A percentile compares a stretch with the other conserved stretches of the same genome.
phyloP scores from a whole-genome alignment of 2,888 invertebrate genomes.

The Druceiella hillmani region DNA sequence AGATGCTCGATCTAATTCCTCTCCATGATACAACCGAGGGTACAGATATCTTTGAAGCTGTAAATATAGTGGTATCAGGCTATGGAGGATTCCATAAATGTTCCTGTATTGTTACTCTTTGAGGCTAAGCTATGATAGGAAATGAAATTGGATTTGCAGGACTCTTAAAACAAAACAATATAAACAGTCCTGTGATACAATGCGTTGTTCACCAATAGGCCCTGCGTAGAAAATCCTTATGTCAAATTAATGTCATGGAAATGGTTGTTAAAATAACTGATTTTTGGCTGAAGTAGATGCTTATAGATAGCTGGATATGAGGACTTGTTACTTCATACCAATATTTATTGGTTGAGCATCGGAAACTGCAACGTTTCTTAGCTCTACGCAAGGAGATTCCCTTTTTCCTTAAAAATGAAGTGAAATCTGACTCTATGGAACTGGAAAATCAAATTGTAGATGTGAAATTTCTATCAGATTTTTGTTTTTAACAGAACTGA shows the following conservation, averaged over 20 bases:
- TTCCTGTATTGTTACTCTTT: slow-evolving; percentile 12
- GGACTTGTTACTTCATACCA: too few relatives aligned
- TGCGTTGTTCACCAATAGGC: background rate
- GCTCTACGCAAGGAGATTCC: background rate
- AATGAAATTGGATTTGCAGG: slow-evolving; percentile 1
- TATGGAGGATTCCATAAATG: slow-evolving; percentile 12
- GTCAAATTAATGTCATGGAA: slow-evolving; percentile 1
- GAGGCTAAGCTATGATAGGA: slow-evolving; percentile 12
- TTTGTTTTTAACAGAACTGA: too few relatives aligned
- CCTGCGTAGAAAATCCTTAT: background rate
- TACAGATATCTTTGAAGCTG: slow-evolving; percentile 15
- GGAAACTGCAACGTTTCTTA: background rate
- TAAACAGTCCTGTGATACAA: background rate
- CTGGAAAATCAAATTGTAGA: background rate
- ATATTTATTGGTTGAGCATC: background rate
- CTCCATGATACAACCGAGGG: slow-evolving; percentile 19
- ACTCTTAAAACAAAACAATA: background rate
- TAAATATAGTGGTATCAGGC: slow-evolving; percentile 6
- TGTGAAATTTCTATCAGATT: too few relatives aligned
- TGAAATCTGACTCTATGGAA: too few relatives aligned
- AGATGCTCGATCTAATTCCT: slow-evolving; percentile 19
- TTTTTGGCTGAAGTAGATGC: too few relatives aligned
- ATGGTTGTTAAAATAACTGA: too few relatives aligned
- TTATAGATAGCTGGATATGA: background rate
- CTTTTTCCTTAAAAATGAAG: too few relatives aligned